A percentile compares a stretch with the other conserved stretches of the same genome.
phyloP scores from a whole-genome alignment of 2,113 vertebrate species.

The Pandion haliaetus region DNA sequence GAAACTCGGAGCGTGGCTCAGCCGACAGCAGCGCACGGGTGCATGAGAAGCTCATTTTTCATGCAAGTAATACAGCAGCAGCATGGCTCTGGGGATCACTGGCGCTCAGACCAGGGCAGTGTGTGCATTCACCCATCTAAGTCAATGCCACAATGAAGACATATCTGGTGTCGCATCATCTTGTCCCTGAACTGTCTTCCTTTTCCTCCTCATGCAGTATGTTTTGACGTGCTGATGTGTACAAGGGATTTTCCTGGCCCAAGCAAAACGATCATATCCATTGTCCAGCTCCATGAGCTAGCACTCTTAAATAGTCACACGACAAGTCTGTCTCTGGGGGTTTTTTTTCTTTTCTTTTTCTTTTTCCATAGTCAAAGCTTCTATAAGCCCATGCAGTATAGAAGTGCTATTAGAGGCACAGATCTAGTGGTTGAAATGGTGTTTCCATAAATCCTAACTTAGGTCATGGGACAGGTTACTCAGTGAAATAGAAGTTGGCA shows the following conservation, averaged over 20 bases:
- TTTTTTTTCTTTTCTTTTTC: neutral
- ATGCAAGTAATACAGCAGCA: accelerated
- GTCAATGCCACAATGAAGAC: neutral
- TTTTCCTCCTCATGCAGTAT: neutral
- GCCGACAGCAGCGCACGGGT: neutral
- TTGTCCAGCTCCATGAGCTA: neutral
- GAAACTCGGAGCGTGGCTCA: neutral
- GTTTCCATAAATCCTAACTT: neutral
- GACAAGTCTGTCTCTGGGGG: neutral
- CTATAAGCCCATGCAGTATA: neutral
- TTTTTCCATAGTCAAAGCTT: neutral
- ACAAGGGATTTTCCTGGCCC: neutral
- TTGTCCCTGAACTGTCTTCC: neutral
- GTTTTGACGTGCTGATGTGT: neutral
- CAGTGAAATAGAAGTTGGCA: neutral
- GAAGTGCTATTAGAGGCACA: neutral
- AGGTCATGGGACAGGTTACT: neutral
- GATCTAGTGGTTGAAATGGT: neutral
- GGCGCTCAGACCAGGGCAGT: neutral
- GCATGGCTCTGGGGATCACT: no score
- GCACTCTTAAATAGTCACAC: neutral
- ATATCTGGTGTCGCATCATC: neutral
- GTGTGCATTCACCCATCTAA: neutral
- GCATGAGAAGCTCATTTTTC: neutral
- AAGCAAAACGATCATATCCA: neutral